phyloP scores from a whole-genome alignment of 2,113 vertebrate species.

The Oreotragus oreotragus region DNA sequence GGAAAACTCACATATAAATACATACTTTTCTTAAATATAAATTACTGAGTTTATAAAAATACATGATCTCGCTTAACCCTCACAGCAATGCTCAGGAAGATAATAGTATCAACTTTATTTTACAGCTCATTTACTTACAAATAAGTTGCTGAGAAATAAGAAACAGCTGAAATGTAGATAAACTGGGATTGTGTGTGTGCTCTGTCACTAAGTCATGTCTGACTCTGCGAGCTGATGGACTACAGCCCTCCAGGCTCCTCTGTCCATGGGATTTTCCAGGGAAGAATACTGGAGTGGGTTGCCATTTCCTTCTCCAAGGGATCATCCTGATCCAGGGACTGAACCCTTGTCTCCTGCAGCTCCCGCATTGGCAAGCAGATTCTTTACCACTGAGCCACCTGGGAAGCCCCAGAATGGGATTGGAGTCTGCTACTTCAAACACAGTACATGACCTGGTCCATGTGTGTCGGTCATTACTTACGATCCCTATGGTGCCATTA shows the following conservation, averaged over 20 bases:
- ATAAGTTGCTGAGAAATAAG: background rate
- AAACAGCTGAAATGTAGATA: background rate
- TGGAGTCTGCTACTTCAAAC: background rate
- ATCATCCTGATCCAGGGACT: background rate
- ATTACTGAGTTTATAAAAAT: background rate
- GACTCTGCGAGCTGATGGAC: background rate
- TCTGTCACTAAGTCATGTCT: background rate
- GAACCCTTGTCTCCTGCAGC: background rate
- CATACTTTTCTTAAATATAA: background rate
- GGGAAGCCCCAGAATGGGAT: background rate
- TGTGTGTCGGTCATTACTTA: background rate
- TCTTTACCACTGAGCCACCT: background rate
- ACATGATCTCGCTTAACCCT: background rate
- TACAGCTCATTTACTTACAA: background rate
- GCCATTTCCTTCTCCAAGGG: background rate
- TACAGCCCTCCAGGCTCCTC: background rate
- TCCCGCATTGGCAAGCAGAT: rapidly evolving
- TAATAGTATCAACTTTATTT: background rate
- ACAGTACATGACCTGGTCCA: too few relatives aligned
- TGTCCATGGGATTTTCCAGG: background rate
- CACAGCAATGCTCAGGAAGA: background rate
- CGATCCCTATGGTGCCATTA: too few relatives aligned
- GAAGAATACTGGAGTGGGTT: background rate
- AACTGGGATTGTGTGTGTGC: background rate
- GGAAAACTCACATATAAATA: background rate